Percentiles rank a stretch among this genome's conserved stretches.
Evolutionary conservation across 2,113 vertebrate genomes (phyloP).

Genomic region (Elachura formosa): DNA sequence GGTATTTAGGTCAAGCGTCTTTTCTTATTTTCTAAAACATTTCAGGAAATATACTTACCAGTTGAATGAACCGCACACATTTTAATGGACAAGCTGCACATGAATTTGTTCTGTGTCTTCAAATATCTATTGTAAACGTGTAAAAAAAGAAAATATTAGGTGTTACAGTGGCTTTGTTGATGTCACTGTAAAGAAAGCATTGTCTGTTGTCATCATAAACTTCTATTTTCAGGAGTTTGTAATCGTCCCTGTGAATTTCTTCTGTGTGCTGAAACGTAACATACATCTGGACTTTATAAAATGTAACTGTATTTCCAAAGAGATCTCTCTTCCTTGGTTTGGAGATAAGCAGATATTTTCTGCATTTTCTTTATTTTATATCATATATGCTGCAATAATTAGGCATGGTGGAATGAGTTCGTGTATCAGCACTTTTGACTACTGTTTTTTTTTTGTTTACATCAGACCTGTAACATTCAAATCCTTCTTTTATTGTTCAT

Average conservation of each 20-base stretch:
- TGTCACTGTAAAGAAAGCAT: neutral
- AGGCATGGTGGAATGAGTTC: slow-evolving; percentile 31
- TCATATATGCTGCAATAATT: slow-evolving; percentile 63
- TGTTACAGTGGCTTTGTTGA: neutral
- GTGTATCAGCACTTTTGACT: slow-evolving; percentile 47
- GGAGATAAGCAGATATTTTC: slow-evolving; percentile 20
- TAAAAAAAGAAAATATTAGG: neutral
- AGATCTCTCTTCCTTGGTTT: slow-evolving; percentile 34
- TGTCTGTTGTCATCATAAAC: neutral
- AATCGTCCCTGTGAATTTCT: neutral
- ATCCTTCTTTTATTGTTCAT: slow-evolving; percentile 15
- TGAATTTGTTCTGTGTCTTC: slow-evolving; percentile 7
- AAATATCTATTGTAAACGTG: slow-evolving; percentile 32
- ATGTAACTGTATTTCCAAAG: slow-evolving; percentile 66
- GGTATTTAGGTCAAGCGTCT: slow-evolving; percentile 27
- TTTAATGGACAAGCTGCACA: slow-evolving; percentile 15
- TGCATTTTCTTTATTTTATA: neutral
- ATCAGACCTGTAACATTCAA: slow-evolving; percentile 4
- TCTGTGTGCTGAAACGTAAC: slow-evolving; percentile 5
- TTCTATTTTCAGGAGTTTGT: slow-evolving; percentile 24
- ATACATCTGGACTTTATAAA: neutral
- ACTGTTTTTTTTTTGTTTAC: slow-evolving; percentile 52
- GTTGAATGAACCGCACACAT: slow-evolving; percentile 25
- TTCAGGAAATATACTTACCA: slow-evolving; percentile 9
- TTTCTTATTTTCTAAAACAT: slow-evolving; percentile 33